Base-by-base conservation (phyloP, 2,797 vertebrate species). In the Clangula hyemalis region DNA sequence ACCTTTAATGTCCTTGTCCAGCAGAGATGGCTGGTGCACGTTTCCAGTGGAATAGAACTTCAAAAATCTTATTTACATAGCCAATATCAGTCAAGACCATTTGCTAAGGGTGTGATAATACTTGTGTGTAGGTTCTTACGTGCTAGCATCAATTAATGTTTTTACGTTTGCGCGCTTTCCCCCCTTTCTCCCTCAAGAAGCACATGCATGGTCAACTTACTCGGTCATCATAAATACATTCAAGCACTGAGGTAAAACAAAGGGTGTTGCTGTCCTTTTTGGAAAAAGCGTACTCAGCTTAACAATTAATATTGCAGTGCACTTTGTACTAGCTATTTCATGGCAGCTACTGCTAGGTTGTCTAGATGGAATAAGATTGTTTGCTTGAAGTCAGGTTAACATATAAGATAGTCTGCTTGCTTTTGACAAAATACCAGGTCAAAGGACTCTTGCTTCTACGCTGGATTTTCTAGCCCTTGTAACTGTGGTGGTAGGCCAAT, bases 1-100 rank as follows among this genome's bases (percentile, higher is more conserved):
- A 93, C 94, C 86, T 89, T 85, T 51, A 69, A 61, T 71, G 94
- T 94, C 97, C 87, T 95, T 95, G 89, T 81, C 62, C 77, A 83
- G 79, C 58, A 89, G 83, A 73, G 60, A 85, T 92, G 73, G n/a
- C 86, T 87, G 58, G 76, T 88, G 51, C 28, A 39, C 10, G 16
- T 76, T 78, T 96, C 51, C 65, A 64, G 4, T 77, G 58, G 54
- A 75, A 60, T 54, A 73, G 61, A 65, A 57, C 38, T 66, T 71
- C 1, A 34, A 38, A 85, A 70, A 30, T 89, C 47, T 68, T 68
- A n/a, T 0, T 39, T 73, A 68, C 75, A 49, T 69, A 84, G 34
- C 30, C 30, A 51, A 0, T 74, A 32, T 76, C 27, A 61, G 39
- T 87, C n/a, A 74, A 65, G 36, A 75, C 15, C 8, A 3, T 88